Evolutionary conservation across 2,113 vertebrate species (phyloP), one percentile per base, ranked within the genome.

Genomic region (Albula glossodonta): DNA sequence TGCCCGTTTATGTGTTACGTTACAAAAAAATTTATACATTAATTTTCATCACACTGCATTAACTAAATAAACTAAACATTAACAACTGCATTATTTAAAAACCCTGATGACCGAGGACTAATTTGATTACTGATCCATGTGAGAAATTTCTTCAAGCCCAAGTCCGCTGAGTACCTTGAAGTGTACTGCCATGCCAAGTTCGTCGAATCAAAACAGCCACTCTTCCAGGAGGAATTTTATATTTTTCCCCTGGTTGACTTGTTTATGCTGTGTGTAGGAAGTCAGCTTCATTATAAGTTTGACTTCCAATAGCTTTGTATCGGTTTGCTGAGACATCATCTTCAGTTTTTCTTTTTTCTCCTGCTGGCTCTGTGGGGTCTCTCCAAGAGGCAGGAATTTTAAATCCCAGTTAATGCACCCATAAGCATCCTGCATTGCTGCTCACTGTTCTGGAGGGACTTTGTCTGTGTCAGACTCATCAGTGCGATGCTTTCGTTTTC

Each of bases 191-290:
- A 89, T 91, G 4, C 88, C 87, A 87, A 83, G 85, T 52, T 89
- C 88, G 3, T 88, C 48, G 25, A 89, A 91, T 49, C 89, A 83
- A 89, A 90, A 91, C 19, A 86, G 88, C 88, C 90, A 90, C 22
- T 90, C 89, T 22, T 90, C 78, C 49, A 84, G 12, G 8, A 90
- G 81, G 22, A n/a, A 0, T 74, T 89, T 31, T 12, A 90, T 15
- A 22, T 82, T 83, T 86, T 82, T 53, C 49, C 89, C 90, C 22
- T 85, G 84, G 82, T 91, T 88, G 52, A 88, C 85, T 2, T 85
- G 82, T 82, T 90, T 90, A 48, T 53, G 50, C 57, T 90, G 87
- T 2, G 86, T 82, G 82, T 87, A 90, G 85, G 89, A 90, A 0
- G 88, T 92, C 12, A 5, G n/a, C 85, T 90, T 84, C 85, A 90